Conservation (phyloP, 2,888 invertebrate genomes). For the Pediacus dermestoides region DNA sequence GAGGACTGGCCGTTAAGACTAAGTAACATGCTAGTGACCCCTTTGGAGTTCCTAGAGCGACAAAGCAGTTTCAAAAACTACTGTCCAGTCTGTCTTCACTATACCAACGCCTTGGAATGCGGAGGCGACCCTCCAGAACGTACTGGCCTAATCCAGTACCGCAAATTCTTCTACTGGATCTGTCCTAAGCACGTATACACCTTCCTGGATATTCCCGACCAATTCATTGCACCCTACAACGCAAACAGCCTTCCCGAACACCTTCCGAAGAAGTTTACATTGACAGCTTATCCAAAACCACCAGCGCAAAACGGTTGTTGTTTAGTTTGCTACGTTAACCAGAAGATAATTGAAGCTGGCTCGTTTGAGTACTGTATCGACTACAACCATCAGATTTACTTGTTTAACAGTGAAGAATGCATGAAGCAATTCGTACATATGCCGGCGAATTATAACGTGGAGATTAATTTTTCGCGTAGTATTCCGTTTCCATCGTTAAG, state of each 20-base stretch:
- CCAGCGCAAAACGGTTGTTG: slow-evolving; percentile 58
- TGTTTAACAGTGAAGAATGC: slow-evolving; percentile 56
- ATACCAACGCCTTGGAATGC: slow-evolving; percentile 38
- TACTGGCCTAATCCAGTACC: slow-evolving; percentile 57
- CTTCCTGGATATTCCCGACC: slow-evolving; percentile 51
- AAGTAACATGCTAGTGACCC: slow-evolving; percentile 56
- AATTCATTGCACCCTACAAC: slow-evolving; percentile 47
- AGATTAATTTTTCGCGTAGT: slow-evolving; percentile 45
- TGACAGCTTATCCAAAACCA: slow-evolving; percentile 27
- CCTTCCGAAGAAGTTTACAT: slow-evolving; percentile 48
- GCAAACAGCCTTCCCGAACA: slow-evolving; percentile 48
- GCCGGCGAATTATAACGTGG: slow-evolving; percentile 52
- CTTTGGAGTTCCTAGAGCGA: slow-evolving; percentile 52
- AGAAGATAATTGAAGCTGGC: slow-evolving; percentile 53
- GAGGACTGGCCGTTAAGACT: slow-evolving; percentile 52
- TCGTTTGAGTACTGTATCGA: slow-evolving; percentile 49
- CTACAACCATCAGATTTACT: slow-evolving; percentile 54
- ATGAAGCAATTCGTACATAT: slow-evolving; percentile 53
- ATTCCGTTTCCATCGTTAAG: slow-evolving; percentile 48
- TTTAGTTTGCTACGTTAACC: slow-evolving; percentile 58
- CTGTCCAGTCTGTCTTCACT: slow-evolving; percentile 59
- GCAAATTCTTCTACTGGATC: slow-evolving; percentile 58
- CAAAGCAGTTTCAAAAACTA: slow-evolving; percentile 54
- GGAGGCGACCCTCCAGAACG: slow-evolving; percentile 54
- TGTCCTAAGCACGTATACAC: slow-evolving; percentile 54